Base-by-base conservation (phyloP, 2,797 vertebrate genomes). In the Triplophysa yarkandensis region DNA sequence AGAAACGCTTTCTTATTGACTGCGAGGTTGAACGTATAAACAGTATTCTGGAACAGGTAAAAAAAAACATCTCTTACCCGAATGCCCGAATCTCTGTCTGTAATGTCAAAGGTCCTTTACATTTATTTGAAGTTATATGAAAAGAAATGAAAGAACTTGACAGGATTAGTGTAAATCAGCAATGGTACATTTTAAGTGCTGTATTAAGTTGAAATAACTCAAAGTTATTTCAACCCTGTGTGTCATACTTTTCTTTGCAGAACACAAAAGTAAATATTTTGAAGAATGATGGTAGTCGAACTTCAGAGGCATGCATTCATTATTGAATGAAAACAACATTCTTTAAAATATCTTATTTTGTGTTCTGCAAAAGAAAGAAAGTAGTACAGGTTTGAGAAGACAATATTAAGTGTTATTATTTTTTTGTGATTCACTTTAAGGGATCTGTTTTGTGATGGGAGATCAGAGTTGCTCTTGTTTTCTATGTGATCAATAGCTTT, bases 1-100 rank as follows among this genome's bases (percentile, higher is more conserved):
- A 99, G 87, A 99, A 98, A 74, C 93, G 95, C 82, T 99, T 96
- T 80, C 91, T 99, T 84, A 95, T 99, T 52, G 97, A 99, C 92
- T 99, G 97, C 9, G 96, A 98, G 88, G 95, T 98, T 30, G 93
- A 95, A 80, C 91, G 96, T 82, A 98, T 98, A 88, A 98, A 96
- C 87, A 91, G 92, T 55, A 96, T 99, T 85, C 91, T 98, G 88
- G 95, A 98, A 85, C 96, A 99, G 96, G 97, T 98, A 95, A 21
- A 50, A 43, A 67, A 43, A 68, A 52, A 41, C 36, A 39, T 14
- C n/a, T n/a, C n/a, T n/a, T n/a, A n/a, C n/a, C n/a, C n/a, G n/a
- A n/a, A n/a, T n/a, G n/a, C 25, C 6, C 21, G 39, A 17, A 7
- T 27, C 3, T 70, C 21, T 58, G 21, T 63, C 4, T 43, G 21